Evolutionary conservation across 2,797 vertebrate genomes (phyloP).

Genomic region (Pipistrellus nathusii): DNA sequence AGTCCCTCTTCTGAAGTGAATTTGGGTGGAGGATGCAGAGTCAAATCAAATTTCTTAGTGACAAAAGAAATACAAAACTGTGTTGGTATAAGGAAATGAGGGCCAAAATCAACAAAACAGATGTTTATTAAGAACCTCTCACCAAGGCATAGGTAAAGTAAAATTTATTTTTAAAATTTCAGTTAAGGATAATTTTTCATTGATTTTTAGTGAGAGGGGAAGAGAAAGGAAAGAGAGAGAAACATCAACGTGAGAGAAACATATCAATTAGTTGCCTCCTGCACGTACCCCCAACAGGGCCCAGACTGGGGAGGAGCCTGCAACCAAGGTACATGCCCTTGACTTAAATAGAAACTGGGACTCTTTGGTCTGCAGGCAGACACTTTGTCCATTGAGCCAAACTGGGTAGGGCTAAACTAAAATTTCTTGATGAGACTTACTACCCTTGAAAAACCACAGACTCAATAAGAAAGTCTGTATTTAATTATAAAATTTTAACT

Average conservation of each 20-base stretch:
- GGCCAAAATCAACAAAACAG: not conserved
- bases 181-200: too few relatives aligned
- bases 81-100: constrained; percentile 33
- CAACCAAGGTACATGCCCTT: too few relatives aligned
- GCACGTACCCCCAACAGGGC: too few relatives aligned
- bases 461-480: not conserved
- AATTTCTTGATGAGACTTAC: constrained; percentile 29
- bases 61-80: constrained; percentile 42
- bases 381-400: too few relatives aligned
- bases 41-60: constrained; percentile 59
- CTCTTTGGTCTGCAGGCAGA: too few relatives aligned
- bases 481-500: constrained; percentile 56
- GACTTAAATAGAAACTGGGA: too few relatives aligned
- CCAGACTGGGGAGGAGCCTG: too few relatives aligned
- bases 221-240: too few relatives aligned
- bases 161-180: not conserved
- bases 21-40: not conserved
- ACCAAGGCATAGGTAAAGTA: not conserved
- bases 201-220: too few relatives aligned
- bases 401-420: not conserved
- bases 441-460: constrained; percentile 5
- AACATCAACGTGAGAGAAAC: too few relatives aligned
- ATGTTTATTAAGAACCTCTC: not conserved
- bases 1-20: constrained; percentile 36
- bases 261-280: too few relatives aligned